A percentile compares a stretch with the other conserved stretches of the same genome.
phyloP scores from a whole-genome alignment of 1,140 invertebrate genomes.

The Papilio dardanus region DNA sequence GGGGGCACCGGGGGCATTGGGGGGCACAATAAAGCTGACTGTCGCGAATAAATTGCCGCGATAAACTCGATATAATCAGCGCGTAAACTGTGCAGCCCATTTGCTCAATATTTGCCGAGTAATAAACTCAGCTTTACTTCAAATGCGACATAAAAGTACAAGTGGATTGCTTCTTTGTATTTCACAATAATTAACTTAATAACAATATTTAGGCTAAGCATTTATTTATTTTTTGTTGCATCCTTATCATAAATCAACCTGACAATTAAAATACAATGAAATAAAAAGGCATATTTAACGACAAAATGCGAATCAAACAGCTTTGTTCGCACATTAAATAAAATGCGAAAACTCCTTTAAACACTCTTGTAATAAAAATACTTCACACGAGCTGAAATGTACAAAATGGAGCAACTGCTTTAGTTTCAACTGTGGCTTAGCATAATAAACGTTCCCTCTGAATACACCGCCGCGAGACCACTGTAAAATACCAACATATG shows the following conservation, averaged over 20 bases:
- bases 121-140: slow-evolving; percentile 1
- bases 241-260: slow-evolving; percentile 15
- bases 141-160: not conserved
- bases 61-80: slow-evolving; percentile 21
- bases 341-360: not conserved
- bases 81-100: slow-evolving; percentile 28
- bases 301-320: not conserved
- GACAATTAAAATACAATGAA: not conserved
- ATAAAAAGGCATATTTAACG: too few relatives aligned
- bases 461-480: not conserved
- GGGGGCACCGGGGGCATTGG: not conserved
- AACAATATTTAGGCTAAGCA: not conserved
- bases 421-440: slow-evolving; percentile 3
- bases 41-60: slow-evolving; percentile 16
- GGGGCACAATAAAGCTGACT: slow-evolving; percentile 10
- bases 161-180: not conserved
- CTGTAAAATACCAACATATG: slow-evolving; percentile 32
- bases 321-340: not conserved
- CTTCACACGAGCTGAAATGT: not conserved
- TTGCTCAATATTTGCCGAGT: slow-evolving; percentile 18
- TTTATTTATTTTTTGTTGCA: not conserved
- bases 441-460: slow-evolving; percentile 16
- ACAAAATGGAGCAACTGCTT: not conserved
- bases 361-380: not conserved
- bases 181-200: not conserved